phyloP scores from a whole-genome alignment of 1,140 invertebrate genomes.

The Trichonephila clavata region DNA sequence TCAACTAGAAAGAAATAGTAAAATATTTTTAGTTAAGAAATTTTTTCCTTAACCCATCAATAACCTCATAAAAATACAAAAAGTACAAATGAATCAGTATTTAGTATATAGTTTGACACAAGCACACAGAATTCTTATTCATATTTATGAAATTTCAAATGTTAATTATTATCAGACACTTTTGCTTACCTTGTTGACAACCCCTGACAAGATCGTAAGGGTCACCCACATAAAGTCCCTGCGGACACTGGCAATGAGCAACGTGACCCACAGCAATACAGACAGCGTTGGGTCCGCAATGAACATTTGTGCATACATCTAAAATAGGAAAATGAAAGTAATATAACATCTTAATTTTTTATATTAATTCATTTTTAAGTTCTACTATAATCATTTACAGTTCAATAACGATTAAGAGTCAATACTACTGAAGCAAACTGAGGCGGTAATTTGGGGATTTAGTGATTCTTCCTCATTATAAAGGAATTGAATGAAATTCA shows the following conservation, averaged over 20 bases:
- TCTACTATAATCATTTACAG: no score
- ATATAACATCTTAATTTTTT: neutral
- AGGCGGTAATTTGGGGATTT: no score
- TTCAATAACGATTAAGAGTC: no score
- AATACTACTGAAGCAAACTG: no score
- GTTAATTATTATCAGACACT: neutral
- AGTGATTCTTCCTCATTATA: no score
- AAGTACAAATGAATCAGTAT: no score
- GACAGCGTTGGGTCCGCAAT: slow-evolving; percentile 91
- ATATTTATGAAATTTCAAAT: no score
- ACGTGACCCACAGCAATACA: slow-evolving; percentile 91
- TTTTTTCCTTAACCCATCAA: no score
- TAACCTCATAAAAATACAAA: no score
- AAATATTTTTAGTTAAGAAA: neutral
- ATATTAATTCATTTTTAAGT: neutral
- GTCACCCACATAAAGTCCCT: slow-evolving; percentile 90
- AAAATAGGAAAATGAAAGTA: slow-evolving; percentile 79
- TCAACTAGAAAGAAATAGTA: slow-evolving; percentile 82
- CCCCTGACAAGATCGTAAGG: slow-evolving; percentile 88
- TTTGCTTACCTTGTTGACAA: slow-evolving; percentile 84
- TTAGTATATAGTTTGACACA: no score
- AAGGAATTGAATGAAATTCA: no score
- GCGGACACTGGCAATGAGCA: slow-evolving; percentile 92
- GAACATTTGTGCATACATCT: slow-evolving; percentile 89
- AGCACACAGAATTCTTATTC: no score